Conservation (phyloP, 2,797 vertebrate species). For the Microctenopoma steveboyesi region DNA sequence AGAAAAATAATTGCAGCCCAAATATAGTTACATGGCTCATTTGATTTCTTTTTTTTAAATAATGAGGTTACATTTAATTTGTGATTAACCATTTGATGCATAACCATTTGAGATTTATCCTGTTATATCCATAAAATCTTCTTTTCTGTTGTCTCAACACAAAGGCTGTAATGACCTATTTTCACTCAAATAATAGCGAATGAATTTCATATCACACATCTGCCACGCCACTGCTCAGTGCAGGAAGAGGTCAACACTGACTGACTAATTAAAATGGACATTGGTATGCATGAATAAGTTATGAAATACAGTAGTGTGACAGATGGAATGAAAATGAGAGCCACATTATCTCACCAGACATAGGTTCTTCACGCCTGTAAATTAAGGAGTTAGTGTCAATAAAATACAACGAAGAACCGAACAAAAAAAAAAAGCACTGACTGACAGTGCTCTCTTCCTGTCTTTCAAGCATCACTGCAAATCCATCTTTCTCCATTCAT, state of each 20-base stretch:
- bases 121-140: constrained; percentile 18
- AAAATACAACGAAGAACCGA: constrained; percentile 5
- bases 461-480: constrained; percentile 19
- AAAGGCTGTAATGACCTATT: constrained; percentile 66
- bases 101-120: constrained; percentile 52
- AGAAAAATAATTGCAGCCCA: constrained; percentile 62
- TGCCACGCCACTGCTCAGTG: constrained; percentile 61
- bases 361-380: constrained; percentile 22
- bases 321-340: constrained; percentile 67
- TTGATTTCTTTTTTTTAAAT: constrained; percentile 47
- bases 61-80: constrained; percentile 58
- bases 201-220: constrained; percentile 71
- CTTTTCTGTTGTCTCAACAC: constrained; percentile 64
- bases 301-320: constrained; percentile 58
- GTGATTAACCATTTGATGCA: constrained; percentile 56
- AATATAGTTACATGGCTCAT: constrained; percentile 45
- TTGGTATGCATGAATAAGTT: constrained; percentile 72
- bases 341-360: constrained; percentile 13
- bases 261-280: constrained; percentile 80
- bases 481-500: constrained; percentile 38
- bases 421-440: background rate
- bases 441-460: constrained; percentile 1
- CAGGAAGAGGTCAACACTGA: constrained; percentile 63
- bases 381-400: constrained; percentile 15
- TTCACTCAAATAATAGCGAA: constrained; percentile 69